Percentiles rank a stretch among this genome's conserved stretches.
Evolutionary conservation across 2,113 vertebrate species (phyloP).

Genomic region (Neogobius melanostomus): DNA sequence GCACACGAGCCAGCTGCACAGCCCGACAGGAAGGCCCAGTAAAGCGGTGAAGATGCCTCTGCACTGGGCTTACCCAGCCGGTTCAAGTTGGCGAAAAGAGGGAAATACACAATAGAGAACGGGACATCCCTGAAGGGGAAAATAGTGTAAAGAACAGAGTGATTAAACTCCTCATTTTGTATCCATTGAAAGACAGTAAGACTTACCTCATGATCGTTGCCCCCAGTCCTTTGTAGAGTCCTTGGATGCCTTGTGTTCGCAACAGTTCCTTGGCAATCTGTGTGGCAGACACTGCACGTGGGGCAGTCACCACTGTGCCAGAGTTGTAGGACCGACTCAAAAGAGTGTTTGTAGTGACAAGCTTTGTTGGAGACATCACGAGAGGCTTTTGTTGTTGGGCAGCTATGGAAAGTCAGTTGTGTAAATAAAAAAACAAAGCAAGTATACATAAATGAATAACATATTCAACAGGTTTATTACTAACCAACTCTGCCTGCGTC

Average conservation of each 20-base stretch:
- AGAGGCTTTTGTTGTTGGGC: slow-evolving; percentile 75
- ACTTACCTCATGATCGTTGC: slow-evolving; percentile 80
- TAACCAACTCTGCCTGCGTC: slow-evolving; percentile 82
- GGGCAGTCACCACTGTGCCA: slow-evolving; percentile 42
- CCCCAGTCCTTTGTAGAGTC: slow-evolving; percentile 81
- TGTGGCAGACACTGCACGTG: slow-evolving; percentile 71
- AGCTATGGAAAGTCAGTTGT: slow-evolving; percentile 42
- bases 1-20: slow-evolving; percentile 75
- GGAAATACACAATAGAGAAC: slow-evolving; percentile 83
- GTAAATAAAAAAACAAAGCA: neutral
- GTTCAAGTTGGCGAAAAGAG: slow-evolving; percentile 82
- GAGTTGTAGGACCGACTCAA: slow-evolving; percentile 77
- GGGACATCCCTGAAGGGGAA: slow-evolving; percentile 79
- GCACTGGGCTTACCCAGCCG: slow-evolving; percentile 67
- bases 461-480: neutral
- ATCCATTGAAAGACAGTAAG: neutral
- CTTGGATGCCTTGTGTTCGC: slow-evolving; percentile 75
- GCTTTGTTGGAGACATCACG: slow-evolving; percentile 66
- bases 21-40: slow-evolving; percentile 82
- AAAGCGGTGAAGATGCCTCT: slow-evolving; percentile 68
- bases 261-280: slow-evolving; percentile 79
- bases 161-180: neutral
- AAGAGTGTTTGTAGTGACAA: slow-evolving; percentile 66
- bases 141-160: neutral
- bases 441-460: no score